phyloP scores from a whole-genome alignment of 2,113 vertebrate genomes.

The Limanda limanda region DNA sequence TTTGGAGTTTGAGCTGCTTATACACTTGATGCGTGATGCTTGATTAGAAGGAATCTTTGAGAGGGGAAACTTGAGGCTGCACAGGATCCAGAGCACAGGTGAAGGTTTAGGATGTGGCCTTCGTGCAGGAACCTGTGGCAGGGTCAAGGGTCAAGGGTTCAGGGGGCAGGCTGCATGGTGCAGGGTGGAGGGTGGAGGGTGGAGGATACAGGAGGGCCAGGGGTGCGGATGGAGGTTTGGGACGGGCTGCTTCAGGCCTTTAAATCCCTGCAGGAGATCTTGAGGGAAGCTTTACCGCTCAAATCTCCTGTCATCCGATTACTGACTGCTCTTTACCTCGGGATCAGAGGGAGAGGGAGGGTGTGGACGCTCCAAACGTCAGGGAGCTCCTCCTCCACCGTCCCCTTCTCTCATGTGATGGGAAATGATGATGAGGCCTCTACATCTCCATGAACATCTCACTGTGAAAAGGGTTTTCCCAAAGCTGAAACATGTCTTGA shows the following conservation, averaged over 20 bases:
- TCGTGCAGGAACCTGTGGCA: background rate
- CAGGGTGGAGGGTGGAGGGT: background rate
- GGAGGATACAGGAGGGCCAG: background rate
- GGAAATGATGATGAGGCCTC: background rate
- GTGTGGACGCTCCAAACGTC: conserved; percentile 6
- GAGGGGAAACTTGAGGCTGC: too few species aligned
- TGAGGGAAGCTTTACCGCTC: conserved; percentile 67
- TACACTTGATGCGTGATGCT: too few species aligned
- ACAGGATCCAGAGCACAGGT: background rate
- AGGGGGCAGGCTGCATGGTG: background rate
- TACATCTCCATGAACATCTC: background rate
- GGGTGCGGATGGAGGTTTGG: background rate
- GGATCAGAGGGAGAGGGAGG: conserved; percentile 57
- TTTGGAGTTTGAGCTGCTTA: too few species aligned
- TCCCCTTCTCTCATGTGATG: background rate
- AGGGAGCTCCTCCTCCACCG: background rate
- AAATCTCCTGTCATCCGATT: conserved; percentile 83
- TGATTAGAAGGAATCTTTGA: too few species aligned
- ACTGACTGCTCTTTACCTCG: conserved; percentile 70
- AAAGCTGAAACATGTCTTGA: rapidly evolving
- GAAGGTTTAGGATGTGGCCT: background rate
- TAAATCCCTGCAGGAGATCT: conserved; percentile 72
- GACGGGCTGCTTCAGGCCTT: conserved; percentile 25
- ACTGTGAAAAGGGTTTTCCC: background rate
- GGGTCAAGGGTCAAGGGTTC: too few species aligned